A percentile compares a stretch with the other conserved stretches of the same genome.
phyloP scores from a whole-genome alignment of 1,140 invertebrate species.

The Octopus sinensis region DNA sequence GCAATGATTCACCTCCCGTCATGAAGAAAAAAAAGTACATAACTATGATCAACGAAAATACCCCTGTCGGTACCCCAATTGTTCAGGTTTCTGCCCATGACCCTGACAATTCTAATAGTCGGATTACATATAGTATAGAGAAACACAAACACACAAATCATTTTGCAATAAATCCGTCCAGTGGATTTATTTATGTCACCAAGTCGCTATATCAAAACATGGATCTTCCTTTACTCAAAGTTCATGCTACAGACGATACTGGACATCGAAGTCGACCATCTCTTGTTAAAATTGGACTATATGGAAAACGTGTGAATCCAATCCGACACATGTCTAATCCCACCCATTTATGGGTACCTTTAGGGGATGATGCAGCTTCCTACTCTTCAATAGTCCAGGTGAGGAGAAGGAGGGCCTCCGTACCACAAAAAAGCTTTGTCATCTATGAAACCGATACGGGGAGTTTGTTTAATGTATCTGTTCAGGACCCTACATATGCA shows the following conservation, averaged over 20 bases:
- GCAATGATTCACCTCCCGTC: background rate
- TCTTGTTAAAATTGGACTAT: background rate
- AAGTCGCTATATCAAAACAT: background rate
- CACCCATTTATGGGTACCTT: background rate
- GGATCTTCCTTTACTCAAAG: background rate
- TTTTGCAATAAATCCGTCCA: background rate
- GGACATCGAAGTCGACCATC: background rate
- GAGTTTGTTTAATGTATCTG: background rate
- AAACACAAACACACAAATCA: background rate
- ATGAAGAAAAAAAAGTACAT: background rate
- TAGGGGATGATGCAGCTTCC: background rate
- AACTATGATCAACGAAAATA: background rate
- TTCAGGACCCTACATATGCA: background rate
- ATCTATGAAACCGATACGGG: background rate
- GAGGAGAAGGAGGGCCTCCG: background rate
- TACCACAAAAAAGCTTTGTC: background rate
- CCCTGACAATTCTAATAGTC: background rate
- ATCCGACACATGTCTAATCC: background rate
- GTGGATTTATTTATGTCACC: background rate
- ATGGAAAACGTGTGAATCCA: background rate
- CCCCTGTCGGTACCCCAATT: background rate
- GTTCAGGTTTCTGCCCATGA: background rate
- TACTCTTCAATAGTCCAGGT: background rate
- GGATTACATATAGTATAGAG: background rate
- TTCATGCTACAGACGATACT: background rate